These are phyloP conservation scores for Galbula dea DNA, from an alignment of 2,113 vertebrate genomes.

Conservation along the genomic window DNA sequence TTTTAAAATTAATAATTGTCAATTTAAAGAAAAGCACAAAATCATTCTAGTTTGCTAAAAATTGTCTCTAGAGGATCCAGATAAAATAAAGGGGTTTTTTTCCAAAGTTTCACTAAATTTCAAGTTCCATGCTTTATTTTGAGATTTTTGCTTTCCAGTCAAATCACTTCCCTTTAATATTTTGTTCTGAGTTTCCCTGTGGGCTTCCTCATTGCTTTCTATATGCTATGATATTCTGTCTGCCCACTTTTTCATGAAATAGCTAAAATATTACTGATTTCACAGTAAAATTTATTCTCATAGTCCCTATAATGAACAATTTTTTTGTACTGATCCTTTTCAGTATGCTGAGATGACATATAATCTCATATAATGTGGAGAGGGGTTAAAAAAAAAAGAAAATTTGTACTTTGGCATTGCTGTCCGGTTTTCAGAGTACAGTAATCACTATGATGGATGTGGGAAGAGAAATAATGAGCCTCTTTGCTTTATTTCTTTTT, in stretches of 20 bases:
- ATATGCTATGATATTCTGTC: not conserved
- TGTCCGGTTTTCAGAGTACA: not conserved
- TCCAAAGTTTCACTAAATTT: not conserved
- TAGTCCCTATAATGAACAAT: not conserved
- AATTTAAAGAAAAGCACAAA: not conserved
- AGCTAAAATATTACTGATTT: not conserved
- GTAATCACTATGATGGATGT: not conserved
- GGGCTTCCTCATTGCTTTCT: not conserved
- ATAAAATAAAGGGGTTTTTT: not conserved
- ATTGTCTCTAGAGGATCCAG: not conserved
- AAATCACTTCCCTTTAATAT: not conserved
- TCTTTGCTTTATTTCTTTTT: slow-evolving; percentile 30
- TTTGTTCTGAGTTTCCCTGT: not conserved
- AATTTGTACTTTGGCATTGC: not conserved
- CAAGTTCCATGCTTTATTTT: not conserved
- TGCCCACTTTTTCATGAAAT: not conserved
- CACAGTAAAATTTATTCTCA: not conserved
- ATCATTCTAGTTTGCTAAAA: not conserved
- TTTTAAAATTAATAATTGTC: not conserved
- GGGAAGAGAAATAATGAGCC: slow-evolving; percentile 15
- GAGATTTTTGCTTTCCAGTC: not conserved
- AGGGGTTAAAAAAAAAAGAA: not conserved
- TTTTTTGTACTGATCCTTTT: not conserved
- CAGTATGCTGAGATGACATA: not conserved
- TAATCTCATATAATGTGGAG: not conserved